phyloP scores from a whole-genome alignment of 2,888 invertebrate species.

The Baccha elongata region DNA sequence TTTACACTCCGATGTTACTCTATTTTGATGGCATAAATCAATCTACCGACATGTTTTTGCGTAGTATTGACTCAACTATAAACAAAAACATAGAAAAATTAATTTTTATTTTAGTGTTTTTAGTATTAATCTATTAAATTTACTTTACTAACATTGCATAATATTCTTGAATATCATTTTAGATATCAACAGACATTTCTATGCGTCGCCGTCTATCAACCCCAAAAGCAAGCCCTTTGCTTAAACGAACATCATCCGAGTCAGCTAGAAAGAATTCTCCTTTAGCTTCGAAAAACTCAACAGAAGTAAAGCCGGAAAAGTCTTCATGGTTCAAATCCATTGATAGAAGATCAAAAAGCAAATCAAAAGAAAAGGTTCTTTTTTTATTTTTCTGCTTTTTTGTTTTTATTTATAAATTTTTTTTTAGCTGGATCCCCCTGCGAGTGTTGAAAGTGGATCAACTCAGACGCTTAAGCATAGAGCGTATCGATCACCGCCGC shows the following conservation, averaged over 20 bases:
- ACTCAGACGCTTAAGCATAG: conserved; percentile 54
- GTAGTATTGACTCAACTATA: too few species aligned
- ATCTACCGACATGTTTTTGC: too few species aligned
- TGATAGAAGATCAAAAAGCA: conserved; percentile 88
- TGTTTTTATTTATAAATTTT: not conserved
- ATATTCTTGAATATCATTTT: not conserved
- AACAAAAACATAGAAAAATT: too few species aligned
- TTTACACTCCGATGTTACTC: too few species aligned
- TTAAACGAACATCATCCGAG: conserved; percentile 85
- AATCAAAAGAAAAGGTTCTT: conserved; percentile 81
- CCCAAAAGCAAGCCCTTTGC: conserved; percentile 87
- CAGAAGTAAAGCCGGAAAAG: conserved; percentile 83
- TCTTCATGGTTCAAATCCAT: conserved; percentile 92
- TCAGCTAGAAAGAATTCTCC: conserved; percentile 80
- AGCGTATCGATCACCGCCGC: conserved; percentile 67
- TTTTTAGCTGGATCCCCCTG: conserved; percentile 77
- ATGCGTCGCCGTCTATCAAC: conserved; percentile 89
- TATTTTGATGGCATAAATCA: too few species aligned
- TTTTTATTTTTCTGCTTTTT: conserved; percentile 21
- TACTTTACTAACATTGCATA: too few species aligned
- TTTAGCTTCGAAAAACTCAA: conserved; percentile 81
- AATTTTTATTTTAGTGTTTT: too few species aligned
- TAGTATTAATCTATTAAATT: too few species aligned
- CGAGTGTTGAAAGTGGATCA: conserved; percentile 77
- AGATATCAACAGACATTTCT: conserved; percentile 84